phyloP scores from a whole-genome alignment of 1,140 invertebrate species.

The Agrilus planipennis region DNA sequence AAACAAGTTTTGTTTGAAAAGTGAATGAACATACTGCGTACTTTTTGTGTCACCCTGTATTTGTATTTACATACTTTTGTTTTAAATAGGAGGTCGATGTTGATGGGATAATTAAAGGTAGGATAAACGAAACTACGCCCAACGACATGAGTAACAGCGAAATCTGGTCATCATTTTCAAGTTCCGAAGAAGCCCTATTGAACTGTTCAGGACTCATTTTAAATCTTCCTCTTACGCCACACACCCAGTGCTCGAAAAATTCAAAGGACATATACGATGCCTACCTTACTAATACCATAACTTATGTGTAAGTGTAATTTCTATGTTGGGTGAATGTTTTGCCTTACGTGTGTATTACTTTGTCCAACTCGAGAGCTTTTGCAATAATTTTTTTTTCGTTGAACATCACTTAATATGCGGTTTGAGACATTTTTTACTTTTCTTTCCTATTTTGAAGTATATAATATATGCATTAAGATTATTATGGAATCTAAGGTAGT shows the following conservation, averaged over 20 bases:
- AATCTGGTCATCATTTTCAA: slow-evolving; percentile 68
- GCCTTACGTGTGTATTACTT: no score
- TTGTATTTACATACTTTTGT: no score
- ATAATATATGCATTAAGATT: no score
- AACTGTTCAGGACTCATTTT: slow-evolving; percentile 62
- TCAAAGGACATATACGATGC: slow-evolving; percentile 35
- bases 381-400: neutral
- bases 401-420: neutral
- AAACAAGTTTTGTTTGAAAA: no score
- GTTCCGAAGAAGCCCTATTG: slow-evolving; percentile 59
- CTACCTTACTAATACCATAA: slow-evolving; percentile 46
- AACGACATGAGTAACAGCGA: slow-evolving; percentile 61
- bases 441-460: no score
- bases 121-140: slow-evolving; percentile 46
- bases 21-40: no score
- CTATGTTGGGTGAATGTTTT: no score
- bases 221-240: slow-evolving; percentile 54
- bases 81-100: no score
- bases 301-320: slow-evolving; percentile 49
- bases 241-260: slow-evolving; percentile 38
- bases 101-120: slow-evolving; percentile 50
- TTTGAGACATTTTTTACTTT: no score
- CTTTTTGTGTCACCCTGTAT: no score
- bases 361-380: neutral
- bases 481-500: no score